Evolutionary conservation across 2,113 vertebrate genomes (phyloP), one percentile per base, ranked within the genome.

Genomic region (Hippopotamus amphibius): DNA sequence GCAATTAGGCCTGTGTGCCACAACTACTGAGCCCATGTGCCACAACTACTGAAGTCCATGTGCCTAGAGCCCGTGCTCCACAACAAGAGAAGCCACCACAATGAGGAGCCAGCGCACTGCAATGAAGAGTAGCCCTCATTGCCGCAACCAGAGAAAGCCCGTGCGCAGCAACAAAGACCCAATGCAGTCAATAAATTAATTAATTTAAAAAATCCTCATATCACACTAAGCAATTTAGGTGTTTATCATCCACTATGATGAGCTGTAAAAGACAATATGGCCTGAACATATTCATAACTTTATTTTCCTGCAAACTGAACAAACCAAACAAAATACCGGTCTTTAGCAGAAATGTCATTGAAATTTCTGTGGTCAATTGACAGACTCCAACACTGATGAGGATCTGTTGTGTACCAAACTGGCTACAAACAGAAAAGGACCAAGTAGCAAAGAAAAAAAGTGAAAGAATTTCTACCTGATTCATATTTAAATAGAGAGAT

Each of bases 301-400:
- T 68, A 61, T 90, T 57, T 74, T 10, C 33, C 46, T 93, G 37
- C 15, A 74, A 88, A 81, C 43, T 37, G 8, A 81, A 79, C 71
- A 43, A 84, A 50, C 7, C 24, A 83, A 91, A n/a, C 12, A 59
- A 90, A 68, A 84, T 89, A 15, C 30, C 59, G 81, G 16, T 15
- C 22, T 84, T 91, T 88, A 61, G 19, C 10, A 48, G 37, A 26
- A 77, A 72, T 12, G 37, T 80, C 33, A 22, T 26, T 88, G 55
- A 93, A 57, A 79, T 95, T 76, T 91, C 83, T 93, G 22, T 82
- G 48, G 50, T 50, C 93, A 88, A 53, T 26, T n/a, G 28, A 95
- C 76, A 91, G 24, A 66, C 17, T 55, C 28, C 55, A 84, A 79
- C 50, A 63, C 0, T 61, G 48, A 87, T 90, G 15, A 94, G 76